These are phyloP conservation scores for Pituophis catenifer DNA, from an alignment of 2,113 vertebrate genomes.

Conservation along the genomic window DNA sequence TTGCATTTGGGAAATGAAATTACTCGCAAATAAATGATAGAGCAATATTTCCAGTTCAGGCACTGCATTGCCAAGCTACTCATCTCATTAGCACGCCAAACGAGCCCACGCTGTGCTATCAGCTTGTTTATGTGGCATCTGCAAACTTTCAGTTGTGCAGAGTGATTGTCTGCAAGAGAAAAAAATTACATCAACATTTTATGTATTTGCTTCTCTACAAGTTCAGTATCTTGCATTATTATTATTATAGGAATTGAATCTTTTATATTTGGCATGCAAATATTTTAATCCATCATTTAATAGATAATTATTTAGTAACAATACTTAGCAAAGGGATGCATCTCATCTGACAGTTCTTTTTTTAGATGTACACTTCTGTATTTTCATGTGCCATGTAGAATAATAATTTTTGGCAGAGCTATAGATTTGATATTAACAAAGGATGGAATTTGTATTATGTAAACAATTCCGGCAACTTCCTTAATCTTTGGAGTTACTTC, in stretches of 20 bases:
- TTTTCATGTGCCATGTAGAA: background rate
- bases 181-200: background rate
- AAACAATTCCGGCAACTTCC: background rate
- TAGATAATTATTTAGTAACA: background rate
- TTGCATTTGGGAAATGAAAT: background rate
- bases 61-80: background rate
- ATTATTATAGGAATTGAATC: background rate
- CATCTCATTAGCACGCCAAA: background rate
- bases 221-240: background rate
- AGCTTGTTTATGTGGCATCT: background rate
- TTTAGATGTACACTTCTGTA: background rate
- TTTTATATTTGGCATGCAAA: background rate
- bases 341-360: background rate
- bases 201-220: background rate
- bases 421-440: background rate
- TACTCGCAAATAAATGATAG: background rate
- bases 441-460: background rate
- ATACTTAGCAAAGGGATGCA: background rate
- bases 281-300: background rate
- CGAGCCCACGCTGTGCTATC: background rate
- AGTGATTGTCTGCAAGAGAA: background rate
- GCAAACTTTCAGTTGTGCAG: background rate
- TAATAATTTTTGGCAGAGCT: background rate
- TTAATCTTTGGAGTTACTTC: background rate
- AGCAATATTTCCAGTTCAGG: background rate